These are phyloP conservation scores for Mionectes macconnelli DNA, from an alignment of 2,113 vertebrate species.

Conservation along the genomic window DNA sequence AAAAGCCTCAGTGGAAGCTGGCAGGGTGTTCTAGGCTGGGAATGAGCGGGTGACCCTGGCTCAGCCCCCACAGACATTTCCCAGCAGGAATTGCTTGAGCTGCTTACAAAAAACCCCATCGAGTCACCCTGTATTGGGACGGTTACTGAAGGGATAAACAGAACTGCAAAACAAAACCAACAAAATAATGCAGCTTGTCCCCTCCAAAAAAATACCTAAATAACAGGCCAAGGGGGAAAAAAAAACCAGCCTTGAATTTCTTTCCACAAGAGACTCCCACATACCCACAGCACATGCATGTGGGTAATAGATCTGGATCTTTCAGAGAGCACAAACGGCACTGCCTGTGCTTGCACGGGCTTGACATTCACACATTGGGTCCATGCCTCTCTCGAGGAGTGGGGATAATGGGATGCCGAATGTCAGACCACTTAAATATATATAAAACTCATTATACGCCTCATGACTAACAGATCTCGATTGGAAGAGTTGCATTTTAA, in stretches of 20 bases:
- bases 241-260: not conserved
- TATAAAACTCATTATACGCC: constrained; percentile 33
- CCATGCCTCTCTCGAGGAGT: not conserved
- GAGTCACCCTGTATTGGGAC: not conserved
- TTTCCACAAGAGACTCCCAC: constrained; percentile 22
- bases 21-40: not conserved
- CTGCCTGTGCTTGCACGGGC: not conserved
- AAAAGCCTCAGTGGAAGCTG: not conserved
- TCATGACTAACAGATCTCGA: constrained; percentile 46
- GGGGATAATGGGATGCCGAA: constrained; percentile 39
- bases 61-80: not conserved
- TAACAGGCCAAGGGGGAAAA: not conserved
- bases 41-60: not conserved
- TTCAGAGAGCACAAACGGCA: not conserved
- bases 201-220: not conserved
- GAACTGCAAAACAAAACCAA: not conserved
- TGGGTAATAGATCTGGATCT: not conserved
- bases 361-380: constrained; percentile 9
- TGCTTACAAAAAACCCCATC: not conserved
- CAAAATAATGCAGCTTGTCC: not conserved
- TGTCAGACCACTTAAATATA: constrained; percentile 47
- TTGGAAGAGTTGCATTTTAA: constrained; percentile 17
- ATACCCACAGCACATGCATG: not conserved
- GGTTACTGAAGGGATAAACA: not conserved
- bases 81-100: not conserved